Evolutionary conservation across 2,113 vertebrate genomes (phyloP).

Genomic region (Toxotes jaculatrix): DNA sequence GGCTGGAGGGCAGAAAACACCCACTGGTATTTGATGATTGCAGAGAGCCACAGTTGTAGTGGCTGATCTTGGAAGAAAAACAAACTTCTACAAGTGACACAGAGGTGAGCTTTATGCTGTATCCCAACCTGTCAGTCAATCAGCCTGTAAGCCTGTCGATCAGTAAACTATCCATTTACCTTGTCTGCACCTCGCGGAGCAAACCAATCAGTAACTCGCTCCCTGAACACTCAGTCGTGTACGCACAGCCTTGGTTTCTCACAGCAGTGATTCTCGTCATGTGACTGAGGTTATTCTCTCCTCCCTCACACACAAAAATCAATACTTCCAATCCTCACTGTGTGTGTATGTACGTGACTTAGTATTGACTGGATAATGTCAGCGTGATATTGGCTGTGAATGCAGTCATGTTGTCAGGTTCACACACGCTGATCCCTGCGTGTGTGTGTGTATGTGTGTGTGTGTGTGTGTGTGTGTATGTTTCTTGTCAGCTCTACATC

Average conservation of each 20-base stretch:
- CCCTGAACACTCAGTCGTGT: conserved; percentile 30
- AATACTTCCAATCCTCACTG: conserved; percentile 56
- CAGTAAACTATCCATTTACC: conserved; percentile 7
- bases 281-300: conserved; percentile 61
- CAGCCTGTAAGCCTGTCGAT: not conserved
- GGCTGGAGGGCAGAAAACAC: not conserved
- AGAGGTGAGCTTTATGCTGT: not conserved
- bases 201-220: conserved; percentile 27
- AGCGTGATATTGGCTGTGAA: conserved; percentile 69
- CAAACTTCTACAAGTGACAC: not conserved
- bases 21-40: not conserved
- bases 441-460: not conserved
- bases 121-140: not conserved
- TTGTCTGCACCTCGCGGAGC: conserved; percentile 20
- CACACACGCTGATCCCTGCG: conserved; percentile 20
- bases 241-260: conserved; percentile 25
- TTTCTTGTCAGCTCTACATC: not conserved
- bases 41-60: not conserved
- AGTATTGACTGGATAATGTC: conserved; percentile 71
- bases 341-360: conserved; percentile 53
- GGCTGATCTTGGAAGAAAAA: not conserved
- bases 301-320: conserved; percentile 67
- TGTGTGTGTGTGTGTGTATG: not conserved
- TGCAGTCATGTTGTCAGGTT: conserved; percentile 65
- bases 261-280: conserved; percentile 54